Conservation (phyloP, 2,797 vertebrate species). For the Fistularia commersonii region DNA sequence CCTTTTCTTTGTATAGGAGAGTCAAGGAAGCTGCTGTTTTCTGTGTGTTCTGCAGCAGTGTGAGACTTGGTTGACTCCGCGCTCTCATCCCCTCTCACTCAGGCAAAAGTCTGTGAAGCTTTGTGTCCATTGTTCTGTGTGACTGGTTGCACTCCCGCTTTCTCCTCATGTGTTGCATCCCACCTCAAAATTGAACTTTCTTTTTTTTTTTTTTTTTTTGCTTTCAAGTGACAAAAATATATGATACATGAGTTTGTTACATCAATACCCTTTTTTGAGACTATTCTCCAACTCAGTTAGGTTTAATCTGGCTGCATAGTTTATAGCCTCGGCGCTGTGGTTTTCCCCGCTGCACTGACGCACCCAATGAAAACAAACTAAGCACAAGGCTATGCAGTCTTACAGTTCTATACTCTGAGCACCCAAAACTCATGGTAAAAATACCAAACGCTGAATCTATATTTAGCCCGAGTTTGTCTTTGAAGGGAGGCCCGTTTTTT, state of each 20-base stretch:
- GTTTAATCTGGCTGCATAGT: conserved; percentile 34
- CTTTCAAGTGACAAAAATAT: conserved; percentile 4
- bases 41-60: conserved; percentile 29
- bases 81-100: conserved; percentile 16
- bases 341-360: conserved; percentile 45
- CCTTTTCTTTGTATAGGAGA: conserved; percentile 32
- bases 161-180: conserved; percentile 18
- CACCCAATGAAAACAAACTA: conserved; percentile 68
- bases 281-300: conserved; percentile 24
- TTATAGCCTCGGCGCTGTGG: conserved; percentile 42
- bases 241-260: conserved; percentile 10
- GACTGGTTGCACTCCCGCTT: conserved; percentile 19
- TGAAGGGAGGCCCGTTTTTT: conserved; percentile 62
- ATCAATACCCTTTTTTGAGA: conserved; percentile 16
- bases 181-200: conserved; percentile 23
- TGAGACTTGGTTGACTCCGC: conserved; percentile 32
- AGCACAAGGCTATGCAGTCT: conserved; percentile 60
- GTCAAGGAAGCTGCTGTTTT: conserved; percentile 39
- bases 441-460: conserved; percentile 60
- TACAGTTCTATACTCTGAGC: conserved; percentile 66
- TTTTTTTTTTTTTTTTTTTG: conserved; percentile 5
- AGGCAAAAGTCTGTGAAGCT: neutral
- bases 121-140: conserved; percentile 12
- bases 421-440: conserved; percentile 67
- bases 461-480: conserved; percentile 60